A percentile compares a stretch with the other conserved stretches of the same genome.
These are phyloP conservation scores for Orientallactaga sibirica DNA, from an alignment of 2,797 vertebrate species.

Conservation along the genomic window DNA sequence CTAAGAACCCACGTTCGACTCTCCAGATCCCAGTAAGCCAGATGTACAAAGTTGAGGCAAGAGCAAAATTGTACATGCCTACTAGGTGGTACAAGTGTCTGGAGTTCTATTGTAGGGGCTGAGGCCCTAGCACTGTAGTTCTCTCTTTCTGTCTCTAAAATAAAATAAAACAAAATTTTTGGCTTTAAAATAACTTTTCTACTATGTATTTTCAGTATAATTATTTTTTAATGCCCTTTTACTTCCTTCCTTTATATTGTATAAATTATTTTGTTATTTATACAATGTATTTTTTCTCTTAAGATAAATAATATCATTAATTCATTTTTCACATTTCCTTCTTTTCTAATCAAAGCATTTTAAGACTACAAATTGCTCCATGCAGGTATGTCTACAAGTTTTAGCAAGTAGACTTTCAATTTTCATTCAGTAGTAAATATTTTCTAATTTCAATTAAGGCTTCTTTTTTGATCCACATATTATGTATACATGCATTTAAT, in stretches of 20 bases:
- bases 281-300: background rate
- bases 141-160: too few relatives aligned
- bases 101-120: too few relatives aligned
- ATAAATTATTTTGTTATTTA: background rate
- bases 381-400: background rate
- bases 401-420: constrained; percentile 6
- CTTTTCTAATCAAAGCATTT: background rate
- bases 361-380: background rate
- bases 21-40: too few relatives aligned
- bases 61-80: too few relatives aligned
- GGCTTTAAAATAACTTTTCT: too few relatives aligned
- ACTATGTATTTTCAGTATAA: too few relatives aligned
- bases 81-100: too few relatives aligned
- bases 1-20: too few relatives aligned
- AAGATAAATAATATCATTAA: background rate
- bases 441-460: constrained; percentile 21
- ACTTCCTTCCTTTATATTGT: background rate
- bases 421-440: constrained; percentile 1
- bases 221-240: background rate
- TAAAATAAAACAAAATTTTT: too few relatives aligned
- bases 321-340: background rate
- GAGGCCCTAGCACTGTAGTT: too few relatives aligned
- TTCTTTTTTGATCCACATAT: background rate
- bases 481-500: background rate
- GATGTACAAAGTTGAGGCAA: too few relatives aligned